These are phyloP conservation scores for Epinephelus fuscoguttatus DNA, from an alignment of 2,113 vertebrate species.

Conservation along the genomic window DNA sequence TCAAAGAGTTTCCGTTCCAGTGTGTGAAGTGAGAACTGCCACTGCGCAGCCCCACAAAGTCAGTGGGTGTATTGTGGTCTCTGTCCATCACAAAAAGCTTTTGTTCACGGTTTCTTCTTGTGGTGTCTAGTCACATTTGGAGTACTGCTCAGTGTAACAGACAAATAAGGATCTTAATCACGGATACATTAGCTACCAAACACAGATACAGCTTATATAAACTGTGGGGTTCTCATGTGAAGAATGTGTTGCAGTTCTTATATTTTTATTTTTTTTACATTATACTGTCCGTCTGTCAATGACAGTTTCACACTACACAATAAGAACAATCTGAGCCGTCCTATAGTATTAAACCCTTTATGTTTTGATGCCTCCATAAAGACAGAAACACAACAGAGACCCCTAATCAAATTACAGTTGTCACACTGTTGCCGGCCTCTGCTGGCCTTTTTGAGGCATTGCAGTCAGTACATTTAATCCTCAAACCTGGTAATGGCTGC, in stretches of 20 bases:
- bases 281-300: background rate
- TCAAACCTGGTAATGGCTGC: background rate
- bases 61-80: slow-evolving; percentile 27
- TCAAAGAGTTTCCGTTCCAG: background rate
- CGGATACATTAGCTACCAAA: background rate
- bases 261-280: background rate
- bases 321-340: background rate
- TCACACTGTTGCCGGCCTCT: slow-evolving; percentile 5
- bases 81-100: slow-evolving; percentile 14
- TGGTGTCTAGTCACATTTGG: background rate
- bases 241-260: background rate
- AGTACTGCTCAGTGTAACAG: background rate
- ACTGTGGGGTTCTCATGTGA: background rate
- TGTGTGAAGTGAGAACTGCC: background rate
- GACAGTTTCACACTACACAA: background rate
- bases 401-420: background rate
- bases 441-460: slow-evolving; percentile 16
- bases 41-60: background rate
- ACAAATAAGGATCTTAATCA: background rate
- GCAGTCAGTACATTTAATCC: background rate
- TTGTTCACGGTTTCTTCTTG: slow-evolving; percentile 35
- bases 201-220: background rate
- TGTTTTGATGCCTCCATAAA: background rate
- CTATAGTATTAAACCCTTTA: background rate
- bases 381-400: background rate